Evolutionary conservation across 2,888 invertebrate species (phyloP).

Genomic region (Eupithecia vulgata): DNA sequence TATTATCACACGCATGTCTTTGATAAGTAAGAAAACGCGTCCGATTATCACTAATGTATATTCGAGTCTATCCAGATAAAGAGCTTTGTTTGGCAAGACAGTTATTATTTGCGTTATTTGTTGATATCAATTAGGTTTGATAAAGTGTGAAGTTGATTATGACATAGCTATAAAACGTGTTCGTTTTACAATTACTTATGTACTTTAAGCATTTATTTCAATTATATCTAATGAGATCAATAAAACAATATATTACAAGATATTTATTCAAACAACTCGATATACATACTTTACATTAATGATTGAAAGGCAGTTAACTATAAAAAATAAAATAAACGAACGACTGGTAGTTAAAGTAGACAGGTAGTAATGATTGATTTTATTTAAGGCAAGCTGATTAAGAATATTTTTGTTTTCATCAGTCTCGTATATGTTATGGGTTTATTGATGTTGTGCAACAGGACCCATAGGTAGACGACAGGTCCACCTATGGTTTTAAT

Average conservation of each 20-base stretch:
- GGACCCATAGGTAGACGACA: too few relatives aligned
- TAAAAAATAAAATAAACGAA: too few relatives aligned
- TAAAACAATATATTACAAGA: neutral
- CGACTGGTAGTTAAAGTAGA: too few relatives aligned
- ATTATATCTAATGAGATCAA: constrained; percentile 7
- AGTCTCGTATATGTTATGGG: neutral
- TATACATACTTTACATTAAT: neutral
- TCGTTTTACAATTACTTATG: neutral
- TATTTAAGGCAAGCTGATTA: neutral
- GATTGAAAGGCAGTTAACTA: neutral
- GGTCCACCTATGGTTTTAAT: too few relatives aligned
- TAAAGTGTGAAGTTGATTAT: constrained; percentile 13
- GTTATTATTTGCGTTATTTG: neutral
- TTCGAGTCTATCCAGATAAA: constrained; percentile 12
- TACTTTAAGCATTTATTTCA: neutral
- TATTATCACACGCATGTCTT: neutral
- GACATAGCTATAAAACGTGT: neutral
- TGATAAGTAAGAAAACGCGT: neutral
- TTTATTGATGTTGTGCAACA: neutral
- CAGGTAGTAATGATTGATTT: too few relatives aligned
- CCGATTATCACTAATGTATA: constrained; percentile 5
- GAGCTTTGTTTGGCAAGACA: constrained; percentile 9
- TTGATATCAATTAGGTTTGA: constrained; percentile 13
- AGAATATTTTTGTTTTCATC: neutral
- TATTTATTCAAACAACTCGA: neutral